A percentile compares a stretch with the other conserved stretches of the same genome.
Evolutionary conservation across 2,888 invertebrate genomes (phyloP).

Genomic region (Molanna angustata): DNA sequence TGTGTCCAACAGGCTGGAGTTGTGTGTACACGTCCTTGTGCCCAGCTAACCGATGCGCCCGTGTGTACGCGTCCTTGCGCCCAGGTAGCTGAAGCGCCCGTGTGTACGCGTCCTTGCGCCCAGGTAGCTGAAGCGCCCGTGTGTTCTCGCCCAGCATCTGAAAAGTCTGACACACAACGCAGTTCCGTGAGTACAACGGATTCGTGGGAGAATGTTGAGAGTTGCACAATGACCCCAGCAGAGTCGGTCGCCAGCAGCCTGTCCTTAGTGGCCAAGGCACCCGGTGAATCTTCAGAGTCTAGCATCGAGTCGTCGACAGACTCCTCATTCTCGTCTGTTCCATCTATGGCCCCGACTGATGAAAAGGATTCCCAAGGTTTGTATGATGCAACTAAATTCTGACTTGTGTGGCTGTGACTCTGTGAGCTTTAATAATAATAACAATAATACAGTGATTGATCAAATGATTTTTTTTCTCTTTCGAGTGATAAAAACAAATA

Average conservation of each 20-base stretch:
- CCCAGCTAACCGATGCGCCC: too few relatives aligned
- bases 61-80: too few relatives aligned
- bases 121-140: background rate
- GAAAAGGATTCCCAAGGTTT: conserved; percentile 26
- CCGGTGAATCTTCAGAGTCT: conserved; percentile 6
- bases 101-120: background rate
- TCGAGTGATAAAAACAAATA: conserved; percentile 7
- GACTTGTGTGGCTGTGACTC: conserved; percentile 18
- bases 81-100: background rate
- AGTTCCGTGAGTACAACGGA: conserved; percentile 10
- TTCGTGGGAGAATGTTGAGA: background rate
- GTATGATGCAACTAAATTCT: conserved; percentile 10
- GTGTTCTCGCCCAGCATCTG: background rate
- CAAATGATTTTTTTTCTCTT: too few relatives aligned
- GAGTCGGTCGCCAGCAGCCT: conserved; percentile 3
- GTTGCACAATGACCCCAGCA: background rate
- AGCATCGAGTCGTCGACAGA: conserved; percentile 32
- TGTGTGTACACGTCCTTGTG: too few relatives aligned
- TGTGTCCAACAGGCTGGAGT: too few relatives aligned
- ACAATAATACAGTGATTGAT: too few relatives aligned
- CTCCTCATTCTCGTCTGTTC: conserved; percentile 45
- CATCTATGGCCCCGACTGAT: conserved; percentile 45
- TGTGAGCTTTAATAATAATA: conserved; percentile 26
- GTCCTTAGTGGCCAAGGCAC: conserved; percentile 8
- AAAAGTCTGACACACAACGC: conserved; percentile 7